A percentile compares a stretch with the other conserved stretches of the same genome.
Evolutionary conservation across 2,113 vertebrate species (phyloP).

Genomic region (Amia ocellicauda): DNA sequence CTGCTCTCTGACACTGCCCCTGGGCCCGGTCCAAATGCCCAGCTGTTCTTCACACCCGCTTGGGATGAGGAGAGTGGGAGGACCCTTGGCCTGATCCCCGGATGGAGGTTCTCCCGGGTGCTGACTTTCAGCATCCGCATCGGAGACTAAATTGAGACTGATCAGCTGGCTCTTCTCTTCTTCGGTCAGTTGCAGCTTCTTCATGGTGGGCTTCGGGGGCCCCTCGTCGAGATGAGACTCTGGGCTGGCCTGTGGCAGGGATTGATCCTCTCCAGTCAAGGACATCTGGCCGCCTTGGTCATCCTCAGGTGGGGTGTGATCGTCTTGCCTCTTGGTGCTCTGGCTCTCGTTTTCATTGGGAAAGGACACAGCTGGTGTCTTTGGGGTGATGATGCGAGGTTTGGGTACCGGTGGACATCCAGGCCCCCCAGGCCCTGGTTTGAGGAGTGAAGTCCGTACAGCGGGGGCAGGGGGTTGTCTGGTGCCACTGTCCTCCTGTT

Average conservation of each 20-base stretch:
- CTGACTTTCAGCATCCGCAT: conserved; percentile 58
- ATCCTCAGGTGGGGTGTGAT: neutral
- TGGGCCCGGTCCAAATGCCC: conserved; percentile 52
- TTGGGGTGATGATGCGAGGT: conserved; percentile 46
- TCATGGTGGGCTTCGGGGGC: conserved; percentile 39
- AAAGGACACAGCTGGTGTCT: neutral
- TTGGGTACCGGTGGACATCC: conserved; percentile 46
- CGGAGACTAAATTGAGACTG: conserved; percentile 65
- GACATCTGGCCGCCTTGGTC: neutral
- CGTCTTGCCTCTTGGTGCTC: neutral
- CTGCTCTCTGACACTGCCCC: conserved; percentile 39
- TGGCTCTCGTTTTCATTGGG: neutral
- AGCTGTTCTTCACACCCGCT: conserved; percentile 53
- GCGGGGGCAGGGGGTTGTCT: conserved; percentile 48
- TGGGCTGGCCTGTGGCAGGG: neutral
- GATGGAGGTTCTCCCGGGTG: conserved; percentile 53
- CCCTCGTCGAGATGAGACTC: neutral
- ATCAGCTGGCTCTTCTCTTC: conserved; percentile 74
- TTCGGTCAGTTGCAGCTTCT: conserved; percentile 55
- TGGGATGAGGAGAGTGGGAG: conserved; percentile 34
- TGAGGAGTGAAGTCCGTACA: conserved; percentile 43
- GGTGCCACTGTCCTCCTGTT: neutral
- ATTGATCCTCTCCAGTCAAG: neutral
- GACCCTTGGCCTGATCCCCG: conserved; percentile 26
- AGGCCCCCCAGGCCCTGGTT: neutral